A percentile compares a stretch with the other conserved stretches of the same genome.
Conservation (phyloP, 2,113 vertebrate species). For the Saimiri boliviensis region DNA sequence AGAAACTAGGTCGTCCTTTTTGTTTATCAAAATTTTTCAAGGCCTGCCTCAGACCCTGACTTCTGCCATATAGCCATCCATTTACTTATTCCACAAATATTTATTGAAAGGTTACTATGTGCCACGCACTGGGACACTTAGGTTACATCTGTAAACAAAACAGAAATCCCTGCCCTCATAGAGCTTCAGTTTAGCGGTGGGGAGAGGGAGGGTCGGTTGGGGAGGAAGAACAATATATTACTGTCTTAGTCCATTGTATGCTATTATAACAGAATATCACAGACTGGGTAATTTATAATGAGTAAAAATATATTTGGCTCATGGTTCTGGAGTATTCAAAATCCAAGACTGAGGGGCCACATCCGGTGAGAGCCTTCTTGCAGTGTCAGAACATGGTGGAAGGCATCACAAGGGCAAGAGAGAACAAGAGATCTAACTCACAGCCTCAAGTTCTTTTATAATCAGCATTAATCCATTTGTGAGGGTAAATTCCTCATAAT, state of each 20-base stretch:
- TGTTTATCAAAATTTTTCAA: neutral
- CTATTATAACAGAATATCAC: neutral
- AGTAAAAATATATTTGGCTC: neutral
- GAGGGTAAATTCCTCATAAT: neutral
- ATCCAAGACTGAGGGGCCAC: neutral
- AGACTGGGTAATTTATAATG: neutral
- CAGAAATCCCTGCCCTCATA: neutral
- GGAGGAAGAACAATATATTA: neutral
- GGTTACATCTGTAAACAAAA: neutral
- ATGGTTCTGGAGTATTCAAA: neutral
- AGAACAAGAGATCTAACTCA: neutral
- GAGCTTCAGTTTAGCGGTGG: neutral
- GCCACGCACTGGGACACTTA: neutral
- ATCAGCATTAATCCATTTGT: neutral
- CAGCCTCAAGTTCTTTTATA: neutral
- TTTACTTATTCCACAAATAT: conserved; percentile 22
- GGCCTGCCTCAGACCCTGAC: neutral
- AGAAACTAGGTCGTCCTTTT: neutral
- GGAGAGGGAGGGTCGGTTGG: neutral
- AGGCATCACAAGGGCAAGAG: neutral
- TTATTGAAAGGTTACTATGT: neutral
- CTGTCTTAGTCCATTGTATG: neutral
- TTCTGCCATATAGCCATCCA: neutral
- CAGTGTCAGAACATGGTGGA: neutral
- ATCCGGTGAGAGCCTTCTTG: neutral